phyloP scores from a whole-genome alignment of 2,113 vertebrate genomes.

The Mus musculus region DNA sequence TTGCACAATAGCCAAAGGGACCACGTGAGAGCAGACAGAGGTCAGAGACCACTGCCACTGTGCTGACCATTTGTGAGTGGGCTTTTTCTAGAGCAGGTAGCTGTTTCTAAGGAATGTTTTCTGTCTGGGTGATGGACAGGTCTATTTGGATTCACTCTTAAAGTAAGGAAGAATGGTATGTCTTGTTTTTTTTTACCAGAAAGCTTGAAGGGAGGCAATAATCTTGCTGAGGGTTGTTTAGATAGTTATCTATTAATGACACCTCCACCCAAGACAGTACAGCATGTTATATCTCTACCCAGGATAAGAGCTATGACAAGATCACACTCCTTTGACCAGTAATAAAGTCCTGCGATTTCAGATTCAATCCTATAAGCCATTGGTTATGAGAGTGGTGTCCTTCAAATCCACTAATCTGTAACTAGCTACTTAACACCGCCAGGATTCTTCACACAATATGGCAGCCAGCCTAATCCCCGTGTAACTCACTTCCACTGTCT shows the following conservation, averaged over 20 bases:
- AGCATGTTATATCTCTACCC: not conserved
- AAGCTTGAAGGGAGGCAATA: not conserved
- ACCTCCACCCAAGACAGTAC: not conserved
- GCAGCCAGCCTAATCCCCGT: not conserved
- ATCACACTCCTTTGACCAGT: too few relatives aligned
- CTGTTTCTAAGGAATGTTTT: not conserved
- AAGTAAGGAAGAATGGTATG: not conserved
- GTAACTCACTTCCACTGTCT: not conserved
- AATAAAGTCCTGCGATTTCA: not conserved
- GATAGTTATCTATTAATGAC: not conserved
- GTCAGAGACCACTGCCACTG: too few relatives aligned
- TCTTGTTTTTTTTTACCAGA: not conserved
- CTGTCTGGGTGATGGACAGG: not conserved
- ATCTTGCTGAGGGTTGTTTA: not conserved
- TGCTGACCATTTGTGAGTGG: not conserved
- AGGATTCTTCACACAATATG: not conserved
- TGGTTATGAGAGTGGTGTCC: not conserved
- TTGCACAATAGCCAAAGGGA: too few relatives aligned
- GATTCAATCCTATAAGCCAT: not conserved
- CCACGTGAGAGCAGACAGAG: too few relatives aligned
- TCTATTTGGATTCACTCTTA: not conserved
- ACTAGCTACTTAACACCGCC: not conserved
- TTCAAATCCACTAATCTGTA: not conserved
- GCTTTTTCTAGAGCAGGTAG: not conserved
- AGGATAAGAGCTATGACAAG: not conserved